A percentile compares a stretch with the other conserved stretches of the same genome.
These are phyloP conservation scores for Neodiprion pinetum DNA, from an alignment of 1,140 invertebrate genomes.

Conservation along the genomic window DNA sequence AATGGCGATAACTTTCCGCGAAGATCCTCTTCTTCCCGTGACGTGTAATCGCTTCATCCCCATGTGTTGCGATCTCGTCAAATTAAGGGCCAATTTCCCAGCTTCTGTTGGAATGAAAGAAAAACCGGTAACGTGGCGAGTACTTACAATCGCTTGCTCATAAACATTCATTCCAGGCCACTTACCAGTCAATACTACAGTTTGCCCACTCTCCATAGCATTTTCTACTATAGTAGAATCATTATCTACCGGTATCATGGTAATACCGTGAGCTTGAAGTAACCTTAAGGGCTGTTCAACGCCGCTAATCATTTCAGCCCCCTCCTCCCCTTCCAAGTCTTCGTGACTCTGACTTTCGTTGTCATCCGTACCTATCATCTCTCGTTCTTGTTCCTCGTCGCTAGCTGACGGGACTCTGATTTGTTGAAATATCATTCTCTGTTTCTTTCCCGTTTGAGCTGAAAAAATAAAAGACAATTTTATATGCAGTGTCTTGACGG, in stretches of 20 bases:
- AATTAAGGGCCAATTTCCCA: slow-evolving; percentile 77
- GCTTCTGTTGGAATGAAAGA: slow-evolving; percentile 64
- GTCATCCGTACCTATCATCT: slow-evolving; percentile 36
- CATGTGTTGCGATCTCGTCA: slow-evolving; percentile 57
- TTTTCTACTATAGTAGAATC: slow-evolving; percentile 76
- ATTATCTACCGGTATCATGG: slow-evolving; percentile 75
- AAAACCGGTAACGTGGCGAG: slow-evolving; percentile 12
- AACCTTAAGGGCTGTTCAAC: slow-evolving; percentile 66
- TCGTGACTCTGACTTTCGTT: slow-evolving; percentile 28
- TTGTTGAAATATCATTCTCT: slow-evolving; percentile 52
- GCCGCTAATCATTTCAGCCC: slow-evolving; percentile 48
- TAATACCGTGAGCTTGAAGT: slow-evolving; percentile 81
- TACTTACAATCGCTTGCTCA: slow-evolving; percentile 14
- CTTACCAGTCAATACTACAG: slow-evolving; percentile 77
- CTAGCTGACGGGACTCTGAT: slow-evolving; percentile 43
- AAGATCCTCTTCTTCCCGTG: slow-evolving; percentile 38
- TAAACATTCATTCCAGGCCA: slow-evolving; percentile 22
- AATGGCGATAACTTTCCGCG: slow-evolving; percentile 56
- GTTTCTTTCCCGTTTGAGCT: slow-evolving; percentile 46
- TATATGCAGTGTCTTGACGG: not conserved
- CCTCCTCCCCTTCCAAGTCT: slow-evolving; percentile 49
- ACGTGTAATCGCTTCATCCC: slow-evolving; percentile 51
- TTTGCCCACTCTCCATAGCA: slow-evolving; percentile 81
- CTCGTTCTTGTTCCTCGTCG: slow-evolving; percentile 51
- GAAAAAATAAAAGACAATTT: slow-evolving; percentile 24